Evolutionary conservation across 1,140 invertebrate genomes (phyloP).

Genomic region (Macrobrachium rosenbergii): DNA sequence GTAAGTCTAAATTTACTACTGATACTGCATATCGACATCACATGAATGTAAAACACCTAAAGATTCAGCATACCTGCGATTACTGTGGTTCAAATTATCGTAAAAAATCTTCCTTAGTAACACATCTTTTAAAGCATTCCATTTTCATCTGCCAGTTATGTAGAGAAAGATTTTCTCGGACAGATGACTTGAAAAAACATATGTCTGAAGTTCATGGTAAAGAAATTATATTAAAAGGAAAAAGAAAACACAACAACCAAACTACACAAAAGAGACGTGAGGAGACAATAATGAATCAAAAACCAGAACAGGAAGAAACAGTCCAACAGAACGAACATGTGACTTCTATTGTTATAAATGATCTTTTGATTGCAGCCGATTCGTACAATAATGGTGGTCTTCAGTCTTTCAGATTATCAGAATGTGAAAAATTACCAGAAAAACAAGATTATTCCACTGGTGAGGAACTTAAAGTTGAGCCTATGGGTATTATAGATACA

Average conservation of each 20-base stretch:
- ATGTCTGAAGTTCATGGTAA: constrained; percentile 47
- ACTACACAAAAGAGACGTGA: background rate
- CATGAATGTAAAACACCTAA: constrained; percentile 59
- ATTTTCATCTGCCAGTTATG: constrained; percentile 57
- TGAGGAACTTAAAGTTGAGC: constrained; percentile 54
- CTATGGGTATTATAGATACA: constrained; percentile 52
- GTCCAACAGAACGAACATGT: constrained; percentile 52
- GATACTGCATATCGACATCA: constrained; percentile 63
- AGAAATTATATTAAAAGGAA: constrained; percentile 38
- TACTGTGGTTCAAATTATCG: constrained; percentile 58
- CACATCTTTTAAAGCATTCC: constrained; percentile 61
- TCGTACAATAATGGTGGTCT: constrained; percentile 54
- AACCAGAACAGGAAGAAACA: constrained; percentile 12
- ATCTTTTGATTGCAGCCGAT: constrained; percentile 56
- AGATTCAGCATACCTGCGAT: constrained; percentile 49
- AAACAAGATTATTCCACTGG: constrained; percentile 37
- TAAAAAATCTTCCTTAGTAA: constrained; percentile 57
- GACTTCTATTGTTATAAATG: constrained; percentile 61
- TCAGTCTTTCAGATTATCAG: constrained; percentile 49
- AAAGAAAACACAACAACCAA: constrained; percentile 31
- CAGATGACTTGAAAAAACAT: constrained; percentile 34
- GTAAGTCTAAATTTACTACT: constrained; percentile 62
- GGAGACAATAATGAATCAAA: constrained; percentile 27
- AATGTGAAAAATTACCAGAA: constrained; percentile 54
- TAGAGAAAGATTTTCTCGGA: constrained; percentile 34